These are phyloP conservation scores for Antedon mediterranea DNA, from an alignment of 53 echinoderm and acorn worm species.

Conservation along the genomic window DNA sequence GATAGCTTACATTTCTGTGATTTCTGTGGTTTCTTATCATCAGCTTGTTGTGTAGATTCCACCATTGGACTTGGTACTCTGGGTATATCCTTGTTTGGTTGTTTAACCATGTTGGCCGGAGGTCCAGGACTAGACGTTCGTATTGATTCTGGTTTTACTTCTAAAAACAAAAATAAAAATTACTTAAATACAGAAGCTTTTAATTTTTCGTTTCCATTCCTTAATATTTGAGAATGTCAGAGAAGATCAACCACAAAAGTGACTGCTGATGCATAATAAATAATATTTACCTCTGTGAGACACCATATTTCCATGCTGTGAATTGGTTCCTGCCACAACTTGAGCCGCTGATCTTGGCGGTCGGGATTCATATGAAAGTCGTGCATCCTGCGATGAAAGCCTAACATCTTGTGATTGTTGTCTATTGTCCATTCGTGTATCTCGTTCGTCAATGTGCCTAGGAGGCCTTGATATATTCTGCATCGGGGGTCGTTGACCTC, in stretches of 20 bases:
- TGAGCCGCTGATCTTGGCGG: neutral
- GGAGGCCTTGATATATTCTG: neutral
- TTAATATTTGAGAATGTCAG: no score
- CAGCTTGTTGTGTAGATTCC: neutral
- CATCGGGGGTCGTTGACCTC: neutral
- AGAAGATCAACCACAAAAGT: no score
- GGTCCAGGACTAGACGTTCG: neutral
- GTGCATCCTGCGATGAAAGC: neutral
- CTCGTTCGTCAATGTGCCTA: neutral
- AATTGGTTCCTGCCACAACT: neutral
- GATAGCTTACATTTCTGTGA: neutral
- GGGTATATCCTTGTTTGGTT: neutral
- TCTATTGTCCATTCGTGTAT: neutral
- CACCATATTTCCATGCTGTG: neutral
- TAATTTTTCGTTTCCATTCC: no score
- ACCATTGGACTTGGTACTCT: neutral
- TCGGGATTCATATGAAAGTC: neutral
- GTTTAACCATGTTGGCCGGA: neutral
- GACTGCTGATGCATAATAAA: no score
- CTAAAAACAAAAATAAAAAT: neutral
- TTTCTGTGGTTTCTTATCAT: neutral
- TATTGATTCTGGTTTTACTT: neutral
- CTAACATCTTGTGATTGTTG: neutral
- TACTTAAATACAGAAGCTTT: no score
- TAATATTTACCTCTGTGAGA: neutral